Conservation (phyloP, 2,888 invertebrate genomes). For the Epistrophella euchroma region DNA sequence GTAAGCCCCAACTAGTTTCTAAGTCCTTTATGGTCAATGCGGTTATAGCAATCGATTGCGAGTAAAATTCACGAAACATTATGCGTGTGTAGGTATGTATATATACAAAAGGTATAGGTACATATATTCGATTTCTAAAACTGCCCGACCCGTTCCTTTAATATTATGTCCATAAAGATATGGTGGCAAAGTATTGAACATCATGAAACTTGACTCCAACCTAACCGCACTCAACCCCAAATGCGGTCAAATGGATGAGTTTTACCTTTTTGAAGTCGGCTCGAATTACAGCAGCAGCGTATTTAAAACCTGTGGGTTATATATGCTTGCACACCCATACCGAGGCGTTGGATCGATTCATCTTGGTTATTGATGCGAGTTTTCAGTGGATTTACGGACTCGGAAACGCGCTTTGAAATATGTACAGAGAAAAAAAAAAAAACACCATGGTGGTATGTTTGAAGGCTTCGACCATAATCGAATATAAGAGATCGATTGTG, state of each 20-base stretch:
- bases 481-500: conserved; percentile 37
- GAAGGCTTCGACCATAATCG: conserved; percentile 46
- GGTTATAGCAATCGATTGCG: conserved; percentile 54
- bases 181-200: conserved; percentile 36
- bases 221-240: conserved; percentile 16
- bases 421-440: neutral
- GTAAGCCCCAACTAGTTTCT: conserved; percentile 35
- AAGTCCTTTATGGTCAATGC: conserved; percentile 66
- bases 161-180: conserved; percentile 30
- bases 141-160: conserved; percentile 22
- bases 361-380: conserved; percentile 65
- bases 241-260: conserved; percentile 50
- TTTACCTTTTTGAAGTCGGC: conserved; percentile 43
- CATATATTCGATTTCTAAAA: neutral
- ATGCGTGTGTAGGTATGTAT: neutral
- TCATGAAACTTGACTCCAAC: conserved; percentile 41
- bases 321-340: neutral
- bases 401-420: conserved; percentile 34
- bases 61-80: conserved; percentile 46
- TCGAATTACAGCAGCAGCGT: conserved; percentile 38
- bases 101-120: no score
- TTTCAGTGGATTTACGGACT: conserved; percentile 43
- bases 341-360: conserved; percentile 51
- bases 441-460: conserved; percentile 18
- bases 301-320: conserved; percentile 22